phyloP scores from a whole-genome alignment of 2,797 vertebrate genomes.

The Hippopotamyrus pictus region DNA sequence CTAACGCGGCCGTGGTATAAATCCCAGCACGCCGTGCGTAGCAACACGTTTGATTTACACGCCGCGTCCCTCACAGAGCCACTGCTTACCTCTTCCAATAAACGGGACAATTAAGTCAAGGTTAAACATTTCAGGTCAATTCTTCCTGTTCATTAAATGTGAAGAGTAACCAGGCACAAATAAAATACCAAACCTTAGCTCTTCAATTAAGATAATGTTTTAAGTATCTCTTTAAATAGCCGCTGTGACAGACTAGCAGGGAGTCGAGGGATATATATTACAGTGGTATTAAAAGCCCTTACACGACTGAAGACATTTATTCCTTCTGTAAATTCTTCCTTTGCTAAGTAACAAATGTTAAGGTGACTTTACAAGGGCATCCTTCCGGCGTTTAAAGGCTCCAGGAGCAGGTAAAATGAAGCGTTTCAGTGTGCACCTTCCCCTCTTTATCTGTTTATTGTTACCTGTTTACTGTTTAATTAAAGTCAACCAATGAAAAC shows the following conservation, averaged over 20 bases:
- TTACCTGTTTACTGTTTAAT: background rate
- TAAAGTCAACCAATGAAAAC: background rate
- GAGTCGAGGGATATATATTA: conserved; percentile 37
- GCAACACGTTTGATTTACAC: background rate
- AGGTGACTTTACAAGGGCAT: conserved; percentile 29
- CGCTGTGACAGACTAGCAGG: conserved; percentile 29
- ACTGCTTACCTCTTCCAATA: conserved; percentile 1
- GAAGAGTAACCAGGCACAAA: conserved; percentile 26
- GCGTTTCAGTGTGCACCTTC: background rate
- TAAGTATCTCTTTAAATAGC: conserved; percentile 39
- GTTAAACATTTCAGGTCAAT: conserved; percentile 23
- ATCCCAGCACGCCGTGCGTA: background rate
- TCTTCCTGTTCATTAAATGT: conserved; percentile 39
- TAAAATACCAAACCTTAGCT: conserved; percentile 33
- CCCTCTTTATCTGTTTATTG: background rate
- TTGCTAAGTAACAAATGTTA: conserved; percentile 38
- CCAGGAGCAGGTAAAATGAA: conserved; percentile 23
- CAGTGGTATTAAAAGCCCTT: conserved; percentile 33
- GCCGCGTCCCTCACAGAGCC: background rate
- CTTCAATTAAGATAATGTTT: conserved; percentile 43
- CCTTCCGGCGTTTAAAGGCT: conserved; percentile 12
- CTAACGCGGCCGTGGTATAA: background rate
- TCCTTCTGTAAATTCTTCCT: conserved; percentile 35
- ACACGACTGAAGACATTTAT: conserved; percentile 35
- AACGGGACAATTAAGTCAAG: conserved; percentile 18